Evolutionary conservation across 2,113 vertebrate genomes (phyloP).

Genomic region (Salvelinus sp.): DNA sequence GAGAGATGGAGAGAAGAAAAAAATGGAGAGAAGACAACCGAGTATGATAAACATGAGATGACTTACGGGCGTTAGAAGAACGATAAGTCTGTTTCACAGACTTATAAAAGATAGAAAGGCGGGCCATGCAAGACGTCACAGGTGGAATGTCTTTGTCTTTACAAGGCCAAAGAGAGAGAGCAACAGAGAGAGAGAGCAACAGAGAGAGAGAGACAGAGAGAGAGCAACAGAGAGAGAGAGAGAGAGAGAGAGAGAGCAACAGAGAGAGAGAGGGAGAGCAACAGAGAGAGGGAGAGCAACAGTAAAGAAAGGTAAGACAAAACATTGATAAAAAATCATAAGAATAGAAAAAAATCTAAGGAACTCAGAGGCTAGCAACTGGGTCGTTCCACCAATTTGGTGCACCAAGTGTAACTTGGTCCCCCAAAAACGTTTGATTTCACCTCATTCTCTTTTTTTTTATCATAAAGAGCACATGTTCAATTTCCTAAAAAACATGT

Average conservation of each 20-base stretch:
- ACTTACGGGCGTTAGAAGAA: constrained; percentile 91
- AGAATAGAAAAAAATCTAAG: constrained; percentile 19
- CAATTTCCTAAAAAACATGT: no score
- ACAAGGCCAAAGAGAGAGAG: constrained; percentile 77
- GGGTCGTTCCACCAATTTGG: not conserved
- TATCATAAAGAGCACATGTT: no score
- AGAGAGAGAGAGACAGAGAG: no score
- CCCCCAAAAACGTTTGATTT: no score
- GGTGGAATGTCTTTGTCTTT: constrained; percentile 87
- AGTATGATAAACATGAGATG: constrained; percentile 50
- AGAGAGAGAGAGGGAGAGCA: constrained; percentile 3
- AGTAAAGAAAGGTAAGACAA: not conserved
- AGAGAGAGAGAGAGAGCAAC: constrained; percentile 50
- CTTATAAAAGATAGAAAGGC: constrained; percentile 78
- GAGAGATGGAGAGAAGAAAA: constrained; percentile 10
- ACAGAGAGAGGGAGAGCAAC: not conserved
- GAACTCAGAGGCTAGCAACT: constrained; percentile 41
- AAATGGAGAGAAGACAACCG: not conserved
- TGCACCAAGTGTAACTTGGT: no score
- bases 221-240: constrained; percentile 48
- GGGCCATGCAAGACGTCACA: constrained; percentile 81
- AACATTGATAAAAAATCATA: not conserved
- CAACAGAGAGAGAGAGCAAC: not conserved
- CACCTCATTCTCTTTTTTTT: no score
- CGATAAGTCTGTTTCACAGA: constrained; percentile 87